A percentile compares a stretch with the other conserved stretches of the same genome.
These are phyloP conservation scores for Echeneis naucrates DNA, from an alignment of 2,797 vertebrate species.

Conservation along the genomic window DNA sequence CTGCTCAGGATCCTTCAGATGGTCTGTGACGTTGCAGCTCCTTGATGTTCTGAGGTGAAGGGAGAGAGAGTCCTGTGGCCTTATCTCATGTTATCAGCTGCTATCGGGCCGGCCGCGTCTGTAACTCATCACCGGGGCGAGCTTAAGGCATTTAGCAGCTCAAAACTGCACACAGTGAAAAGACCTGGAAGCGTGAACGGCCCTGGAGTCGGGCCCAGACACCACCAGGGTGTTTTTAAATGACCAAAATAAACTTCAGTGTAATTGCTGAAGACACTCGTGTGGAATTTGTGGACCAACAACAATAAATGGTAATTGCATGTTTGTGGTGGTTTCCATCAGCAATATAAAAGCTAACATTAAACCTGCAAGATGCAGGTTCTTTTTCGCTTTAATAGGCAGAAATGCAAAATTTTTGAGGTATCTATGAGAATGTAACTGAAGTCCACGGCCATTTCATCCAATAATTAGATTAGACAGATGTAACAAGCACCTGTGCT, in stretches of 20 bases:
- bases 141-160: constrained; percentile 23
- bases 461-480: background rate
- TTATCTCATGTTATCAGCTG: constrained; percentile 57
- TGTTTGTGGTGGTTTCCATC: background rate
- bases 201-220: background rate
- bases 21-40: constrained; percentile 21
- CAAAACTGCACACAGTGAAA: background rate
- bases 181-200: constrained; percentile 4
- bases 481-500: background rate
- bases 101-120: constrained; percentile 52
- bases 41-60: constrained; percentile 42
- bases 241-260: background rate
- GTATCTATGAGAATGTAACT: background rate
- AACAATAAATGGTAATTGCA: background rate
- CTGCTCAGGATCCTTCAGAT: constrained; percentile 44
- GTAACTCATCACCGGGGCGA: constrained; percentile 49
- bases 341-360: too few species aligned
- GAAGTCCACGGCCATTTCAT: background rate
- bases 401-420: background rate
- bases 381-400: background rate
- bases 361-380: background rate
- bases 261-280: background rate
- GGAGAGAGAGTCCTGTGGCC: constrained; percentile 19
- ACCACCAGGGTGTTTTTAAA: constrained; percentile 13
- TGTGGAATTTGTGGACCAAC: background rate